phyloP scores from a whole-genome alignment of 2,113 vertebrate species.

The Clinocottus analis region DNA sequence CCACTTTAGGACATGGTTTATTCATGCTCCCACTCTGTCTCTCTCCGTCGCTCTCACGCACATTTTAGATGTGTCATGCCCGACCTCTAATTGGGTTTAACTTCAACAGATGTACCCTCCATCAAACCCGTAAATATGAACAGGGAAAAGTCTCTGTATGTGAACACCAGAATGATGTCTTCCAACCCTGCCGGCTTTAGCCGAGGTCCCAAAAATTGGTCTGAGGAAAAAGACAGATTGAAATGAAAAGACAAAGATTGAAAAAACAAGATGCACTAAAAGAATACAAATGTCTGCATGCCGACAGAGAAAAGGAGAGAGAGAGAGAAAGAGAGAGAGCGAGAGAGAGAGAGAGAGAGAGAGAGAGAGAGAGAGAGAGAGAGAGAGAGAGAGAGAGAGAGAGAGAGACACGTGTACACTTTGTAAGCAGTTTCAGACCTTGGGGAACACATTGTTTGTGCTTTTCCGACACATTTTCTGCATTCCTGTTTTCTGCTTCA shows the following conservation, averaged over 20 bases:
- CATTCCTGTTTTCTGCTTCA: slow-evolving; percentile 54
- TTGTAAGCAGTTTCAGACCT: slow-evolving; percentile 33
- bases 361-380: too few species aligned
- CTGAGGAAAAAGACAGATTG: neutral
- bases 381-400: neutral
- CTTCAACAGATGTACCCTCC: slow-evolving; percentile 41
- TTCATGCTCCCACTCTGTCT: slow-evolving; percentile 59
- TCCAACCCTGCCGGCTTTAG: neutral
- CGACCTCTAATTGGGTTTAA: slow-evolving; percentile 52
- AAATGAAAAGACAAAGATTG: slow-evolving; percentile 1
- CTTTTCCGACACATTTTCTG: slow-evolving; percentile 38
- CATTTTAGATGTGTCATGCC: slow-evolving; percentile 47
- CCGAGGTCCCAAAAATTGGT: neutral
- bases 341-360: slow-evolving; percentile 1
- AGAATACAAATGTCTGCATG: slow-evolving; percentile 23
- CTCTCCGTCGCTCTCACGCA: slow-evolving; percentile 39
- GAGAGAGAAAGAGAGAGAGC: too few species aligned
- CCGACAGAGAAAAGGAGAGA: slow-evolving; percentile 12
- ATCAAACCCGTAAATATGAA: slow-evolving; percentile 2
- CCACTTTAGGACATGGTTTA: slow-evolving; percentile 77
- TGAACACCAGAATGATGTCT: neutral
- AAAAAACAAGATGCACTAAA: neutral
- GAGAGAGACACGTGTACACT: slow-evolving; percentile 22
- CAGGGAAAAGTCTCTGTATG: neutral
- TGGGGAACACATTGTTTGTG: slow-evolving; percentile 28